These are phyloP conservation scores for Neuroscelio doddi DNA, from an alignment of 2,888 invertebrate species.

Conservation along the genomic window DNA sequence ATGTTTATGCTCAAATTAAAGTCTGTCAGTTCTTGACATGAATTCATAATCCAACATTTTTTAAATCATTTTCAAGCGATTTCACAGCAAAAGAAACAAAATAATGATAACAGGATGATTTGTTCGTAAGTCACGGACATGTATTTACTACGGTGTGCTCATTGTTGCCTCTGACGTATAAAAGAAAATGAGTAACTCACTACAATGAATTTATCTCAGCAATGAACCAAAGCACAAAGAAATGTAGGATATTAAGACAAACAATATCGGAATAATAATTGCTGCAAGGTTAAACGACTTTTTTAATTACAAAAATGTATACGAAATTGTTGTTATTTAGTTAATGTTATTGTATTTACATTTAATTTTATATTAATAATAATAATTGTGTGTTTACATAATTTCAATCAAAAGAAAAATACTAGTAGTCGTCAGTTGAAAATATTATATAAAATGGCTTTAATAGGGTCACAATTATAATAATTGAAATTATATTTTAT, in stretches of 20 bases:
- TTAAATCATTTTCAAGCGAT: neutral
- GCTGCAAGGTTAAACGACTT: neutral
- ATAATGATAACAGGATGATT: neutral
- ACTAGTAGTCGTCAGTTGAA: no score
- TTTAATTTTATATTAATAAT: no score
- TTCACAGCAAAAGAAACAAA: neutral
- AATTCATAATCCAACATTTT: constrained; percentile 7
- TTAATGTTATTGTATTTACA: no score
- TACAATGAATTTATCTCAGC: constrained; percentile 7
- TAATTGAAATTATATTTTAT: no score
- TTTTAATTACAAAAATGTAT: neutral
- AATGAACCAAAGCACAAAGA: neutral
- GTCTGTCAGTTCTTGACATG: no score
- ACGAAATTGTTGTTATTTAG: neutral
- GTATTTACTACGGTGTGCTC: neutral
- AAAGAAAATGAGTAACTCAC: constrained; percentile 7
- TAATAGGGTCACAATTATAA: no score
- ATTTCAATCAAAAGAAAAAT: no score
- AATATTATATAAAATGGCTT: no score
- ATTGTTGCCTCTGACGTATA: constrained; percentile 1
- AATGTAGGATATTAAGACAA: constrained; percentile 8
- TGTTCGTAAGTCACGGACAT: constrained; percentile 2
- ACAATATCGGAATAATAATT: neutral
- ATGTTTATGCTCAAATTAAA: no score
- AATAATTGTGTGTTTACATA: no score